Evolutionary conservation across 2,888 invertebrate species (phyloP).

Genomic region (Athalia circularis): DNA sequence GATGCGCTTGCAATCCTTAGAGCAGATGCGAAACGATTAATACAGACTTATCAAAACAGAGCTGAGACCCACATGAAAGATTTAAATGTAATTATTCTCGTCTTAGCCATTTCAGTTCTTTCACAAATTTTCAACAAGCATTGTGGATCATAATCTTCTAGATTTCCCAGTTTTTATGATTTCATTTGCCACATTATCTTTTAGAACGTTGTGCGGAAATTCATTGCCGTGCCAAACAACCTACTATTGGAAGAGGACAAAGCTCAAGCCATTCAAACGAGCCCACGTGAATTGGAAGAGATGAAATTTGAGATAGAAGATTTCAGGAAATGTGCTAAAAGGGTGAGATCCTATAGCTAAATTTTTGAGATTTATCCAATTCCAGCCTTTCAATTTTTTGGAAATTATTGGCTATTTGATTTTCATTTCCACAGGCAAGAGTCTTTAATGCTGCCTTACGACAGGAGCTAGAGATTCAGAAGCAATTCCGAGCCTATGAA

Average conservation of each 20-base stretch:
- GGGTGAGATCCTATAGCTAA: slow-evolving; percentile 49
- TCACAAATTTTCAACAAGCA: not conserved
- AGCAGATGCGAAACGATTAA: slow-evolving; percentile 54
- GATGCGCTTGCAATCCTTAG: slow-evolving; percentile 52
- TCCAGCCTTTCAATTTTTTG: not conserved
- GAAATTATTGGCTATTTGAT: slow-evolving; percentile 10
- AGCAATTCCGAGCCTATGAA: slow-evolving; percentile 53
- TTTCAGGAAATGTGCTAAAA: slow-evolving; percentile 57
- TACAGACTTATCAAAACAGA: slow-evolving; percentile 54
- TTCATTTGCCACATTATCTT: slow-evolving; percentile 16
- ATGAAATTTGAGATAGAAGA: slow-evolving; percentile 54
- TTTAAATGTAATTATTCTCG: slow-evolving; percentile 60
- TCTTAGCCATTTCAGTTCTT: not conserved
- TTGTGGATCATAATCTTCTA: slow-evolving; percentile 5
- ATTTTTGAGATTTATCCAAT: not conserved
- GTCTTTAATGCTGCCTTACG: slow-evolving; percentile 60
- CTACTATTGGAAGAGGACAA: slow-evolving; percentile 62
- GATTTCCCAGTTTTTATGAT: slow-evolving; percentile 12
- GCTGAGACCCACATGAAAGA: slow-evolving; percentile 55
- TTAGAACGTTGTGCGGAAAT: slow-evolving; percentile 57
- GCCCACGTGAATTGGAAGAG: slow-evolving; percentile 54
- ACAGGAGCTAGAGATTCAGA: slow-evolving; percentile 57
- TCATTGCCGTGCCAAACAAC: slow-evolving; percentile 58
- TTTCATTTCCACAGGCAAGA: slow-evolving; percentile 55
- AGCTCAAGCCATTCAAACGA: slow-evolving; percentile 58